Base-by-base conservation (phyloP, 2,113 vertebrate species). In the Colistium nudipinnis region DNA sequence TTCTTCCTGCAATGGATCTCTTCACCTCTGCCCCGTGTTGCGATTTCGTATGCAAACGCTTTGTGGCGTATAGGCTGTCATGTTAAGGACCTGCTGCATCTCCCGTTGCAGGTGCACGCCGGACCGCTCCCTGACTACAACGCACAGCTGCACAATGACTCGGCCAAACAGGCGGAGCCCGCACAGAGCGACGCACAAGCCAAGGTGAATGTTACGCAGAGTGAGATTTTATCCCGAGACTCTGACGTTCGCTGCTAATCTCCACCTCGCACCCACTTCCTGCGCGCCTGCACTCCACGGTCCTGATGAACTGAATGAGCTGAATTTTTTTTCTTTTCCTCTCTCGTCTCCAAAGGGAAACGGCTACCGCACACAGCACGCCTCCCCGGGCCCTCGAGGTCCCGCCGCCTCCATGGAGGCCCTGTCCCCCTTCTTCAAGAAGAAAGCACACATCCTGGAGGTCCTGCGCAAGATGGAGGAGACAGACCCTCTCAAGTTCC, bases 401-500 rank as follows among this genome's bases (percentile, higher is more conserved):
- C 88, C 55, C 4, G 86, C 30, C 48, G 73, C 80, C 1, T 90
- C 94, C 7, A 88, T 98, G 91, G 97, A 97, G 47, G 96, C 96
- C 12, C 93, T 98, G 39, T 98, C 96, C 10, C 97, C 97, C 0
- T 98, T 98, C 86, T 94, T 98, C 83, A 95, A 94, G 80, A 97
- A 98, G 91, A 98, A 97, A 91, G 96, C 96, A 54, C 97, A 96
- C 88, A 98, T 98, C 84, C 88, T 98, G 87, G 97, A 98, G 69
- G 97, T 97, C 62, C 91, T 98, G 27, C 93, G 95, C 60, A 96
- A 95, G 82, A 93, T 98, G 88, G 96, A 98, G 88, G 96, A 97
- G 87, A 96, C 94, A 0, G 96, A 97, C 74, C 94, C 95, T 0
- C 91, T 95, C 8, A 86, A 94, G 66, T 95, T 87, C 78, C 66